Conservation (phyloP, 2,888 invertebrate species). For the Aquatica leii region DNA sequence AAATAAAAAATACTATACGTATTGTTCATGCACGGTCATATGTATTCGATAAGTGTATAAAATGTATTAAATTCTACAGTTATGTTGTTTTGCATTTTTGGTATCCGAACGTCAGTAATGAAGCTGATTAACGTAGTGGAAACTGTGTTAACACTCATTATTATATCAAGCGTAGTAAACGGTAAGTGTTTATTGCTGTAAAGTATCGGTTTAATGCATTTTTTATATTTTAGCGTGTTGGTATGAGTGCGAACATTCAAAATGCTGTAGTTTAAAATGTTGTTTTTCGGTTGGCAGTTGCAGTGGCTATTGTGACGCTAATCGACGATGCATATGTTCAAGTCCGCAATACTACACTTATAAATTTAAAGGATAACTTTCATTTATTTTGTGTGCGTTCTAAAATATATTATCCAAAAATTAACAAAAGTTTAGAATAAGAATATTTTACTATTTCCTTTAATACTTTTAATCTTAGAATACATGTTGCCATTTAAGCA, state of each 20-base stretch:
- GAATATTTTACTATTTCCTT: too few relatives aligned
- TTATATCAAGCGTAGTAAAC: neutral
- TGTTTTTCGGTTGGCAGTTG: slow-evolving; percentile 10
- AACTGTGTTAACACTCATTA: neutral
- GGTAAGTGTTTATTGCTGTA: neutral
- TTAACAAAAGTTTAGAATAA: too few relatives aligned
- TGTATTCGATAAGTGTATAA: neutral
- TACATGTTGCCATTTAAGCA: too few relatives aligned
- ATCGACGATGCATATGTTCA: neutral
- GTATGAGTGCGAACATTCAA: neutral
- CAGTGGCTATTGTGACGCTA: slow-evolving; percentile 5
- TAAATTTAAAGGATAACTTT: too few relatives aligned
- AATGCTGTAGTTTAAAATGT: slow-evolving; percentile 5
- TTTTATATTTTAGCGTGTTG: neutral
- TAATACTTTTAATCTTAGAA: too few relatives aligned
- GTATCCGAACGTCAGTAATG: neutral
- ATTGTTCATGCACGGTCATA: slow-evolving; percentile 5
- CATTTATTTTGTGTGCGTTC: too few relatives aligned
- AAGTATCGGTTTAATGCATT: neutral
- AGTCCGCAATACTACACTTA: neutral
- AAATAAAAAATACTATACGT: neutral
- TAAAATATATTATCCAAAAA: too few relatives aligned
- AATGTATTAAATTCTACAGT: neutral
- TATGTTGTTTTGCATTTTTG: too few relatives aligned
- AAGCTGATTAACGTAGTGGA: neutral